Percentiles rank a stretch among this genome's conserved stretches.
Conservation (phyloP, 53 echinoderm and acorn worm species). For the Mesocentrotus franciscanus region DNA sequence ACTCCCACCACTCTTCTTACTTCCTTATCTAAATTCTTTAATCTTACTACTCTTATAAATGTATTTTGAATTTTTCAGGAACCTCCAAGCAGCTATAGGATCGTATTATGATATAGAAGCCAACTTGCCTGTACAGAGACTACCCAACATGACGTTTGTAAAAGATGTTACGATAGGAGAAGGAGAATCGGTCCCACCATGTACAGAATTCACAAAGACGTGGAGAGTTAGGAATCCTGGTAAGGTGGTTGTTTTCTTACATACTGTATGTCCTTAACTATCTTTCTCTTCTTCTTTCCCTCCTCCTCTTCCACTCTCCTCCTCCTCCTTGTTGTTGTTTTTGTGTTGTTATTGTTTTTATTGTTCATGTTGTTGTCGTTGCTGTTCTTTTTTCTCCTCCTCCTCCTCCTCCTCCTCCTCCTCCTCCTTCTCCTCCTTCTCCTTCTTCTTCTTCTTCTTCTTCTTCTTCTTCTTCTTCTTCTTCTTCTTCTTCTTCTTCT, state of each 20-base stretch:
- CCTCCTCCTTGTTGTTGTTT: not conserved
- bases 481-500: no score
- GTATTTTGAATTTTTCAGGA: slow-evolving; percentile 64
- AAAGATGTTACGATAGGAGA: slow-evolving; percentile 95
- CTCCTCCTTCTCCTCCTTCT: not conserved
- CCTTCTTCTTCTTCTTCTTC: no score
- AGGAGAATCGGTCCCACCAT: slow-evolving; percentile 95
- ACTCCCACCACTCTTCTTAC: no score
- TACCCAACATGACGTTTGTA: slow-evolving; percentile 88
- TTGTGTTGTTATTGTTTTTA: no score
- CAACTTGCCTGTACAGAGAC: slow-evolving; percentile 73
- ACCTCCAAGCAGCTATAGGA: slow-evolving; percentile 95
- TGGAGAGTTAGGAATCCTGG: slow-evolving; percentile 95
- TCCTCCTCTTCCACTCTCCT: not conserved
- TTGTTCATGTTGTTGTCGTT: no score
- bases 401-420: not conserved
- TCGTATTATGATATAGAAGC: slow-evolving; percentile 96
- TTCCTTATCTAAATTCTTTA: no score
- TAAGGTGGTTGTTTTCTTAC: slow-evolving; percentile 47
- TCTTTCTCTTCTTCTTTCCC: no score
- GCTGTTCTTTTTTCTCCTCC: no score
- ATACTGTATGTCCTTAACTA: not conserved
- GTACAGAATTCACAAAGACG: slow-evolving; percentile 94
- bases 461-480: no score
- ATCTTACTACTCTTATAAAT: no score